Conservation (phyloP, 2,888 invertebrate genomes). For the Dascillus cervinus region DNA sequence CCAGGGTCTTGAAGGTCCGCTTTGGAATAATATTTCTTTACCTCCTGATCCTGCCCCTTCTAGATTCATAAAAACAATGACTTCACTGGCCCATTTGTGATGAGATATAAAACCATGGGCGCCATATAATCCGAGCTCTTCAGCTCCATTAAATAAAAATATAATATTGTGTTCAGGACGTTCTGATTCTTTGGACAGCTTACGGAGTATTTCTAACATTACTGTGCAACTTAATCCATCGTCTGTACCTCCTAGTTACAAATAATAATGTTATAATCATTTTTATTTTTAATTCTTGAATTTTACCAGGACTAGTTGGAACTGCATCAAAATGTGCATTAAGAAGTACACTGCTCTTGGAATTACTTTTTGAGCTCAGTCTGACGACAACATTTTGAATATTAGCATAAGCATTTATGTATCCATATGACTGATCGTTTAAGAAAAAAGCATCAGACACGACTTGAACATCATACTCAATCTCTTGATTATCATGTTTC, state of each 20-base stretch:
- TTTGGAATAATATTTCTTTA: slow-evolving; percentile 83
- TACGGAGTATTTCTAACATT: slow-evolving; percentile 59
- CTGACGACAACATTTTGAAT: slow-evolving; percentile 74
- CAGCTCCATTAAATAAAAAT: slow-evolving; percentile 68
- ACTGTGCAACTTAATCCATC: slow-evolving; percentile 72
- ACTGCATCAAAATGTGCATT: slow-evolving; percentile 92
- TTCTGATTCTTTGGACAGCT: slow-evolving; percentile 41
- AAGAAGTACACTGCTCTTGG: slow-evolving; percentile 58
- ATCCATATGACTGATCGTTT: slow-evolving; percentile 62
- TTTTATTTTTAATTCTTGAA: not conserved
- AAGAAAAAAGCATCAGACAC: slow-evolving; percentile 67
- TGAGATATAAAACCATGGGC: slow-evolving; percentile 60
- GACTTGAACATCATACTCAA: slow-evolving; percentile 61
- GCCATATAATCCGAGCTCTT: slow-evolving; percentile 57
- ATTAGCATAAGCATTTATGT: slow-evolving; percentile 76
- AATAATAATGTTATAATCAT: not conserved
- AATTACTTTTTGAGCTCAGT: slow-evolving; percentile 50
- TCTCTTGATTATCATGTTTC: slow-evolving; percentile 47
- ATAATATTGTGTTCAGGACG: slow-evolving; percentile 52
- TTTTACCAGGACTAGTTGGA: slow-evolving; percentile 72
- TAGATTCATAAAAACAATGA: slow-evolving; percentile 77
- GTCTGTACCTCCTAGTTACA: slow-evolving; percentile 69
- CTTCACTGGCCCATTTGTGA: slow-evolving; percentile 64
- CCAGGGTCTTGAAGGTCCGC: slow-evolving; percentile 66
- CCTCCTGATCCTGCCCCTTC: slow-evolving; percentile 92